Base-by-base conservation (phyloP, 2,888 invertebrate species). In the Schizaphis graminum region DNA sequence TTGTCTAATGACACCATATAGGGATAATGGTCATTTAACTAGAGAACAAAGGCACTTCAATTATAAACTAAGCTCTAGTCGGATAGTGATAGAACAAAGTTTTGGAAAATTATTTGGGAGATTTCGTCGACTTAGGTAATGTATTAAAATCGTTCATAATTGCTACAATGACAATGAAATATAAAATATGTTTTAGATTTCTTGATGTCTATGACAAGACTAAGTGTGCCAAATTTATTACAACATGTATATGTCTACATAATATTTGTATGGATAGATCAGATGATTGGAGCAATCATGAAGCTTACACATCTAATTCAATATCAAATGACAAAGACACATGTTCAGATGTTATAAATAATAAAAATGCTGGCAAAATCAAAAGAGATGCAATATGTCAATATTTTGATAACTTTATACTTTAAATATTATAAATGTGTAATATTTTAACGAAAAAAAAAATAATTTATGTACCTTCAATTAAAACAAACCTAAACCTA, bases 71-170 rank as follows among this genome's bases (percentile, higher is more conserved):
- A 53, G 53, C 88, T 49, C 49, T 35, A 53, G 49, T n/a, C 28
- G 88, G 53, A 53, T 88, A 88, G 49, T 88, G 26, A 88, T 88
- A 1, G 88, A 88, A 88, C 88, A 88, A 53, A 53, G 49, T 49
- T 88, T 88, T 88, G 13, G 88, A 88, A 88, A 88, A 88, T 88
- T 88, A 53, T 49, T 88, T 88, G 49, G 49, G 11, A 88, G 88
- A 53, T 88, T 88, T 88, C 49, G 88, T 49, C 49, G 53, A 88
- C 53, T 53, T 88, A 88, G 53, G 88, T 88, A 53, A 49, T 49
- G 35, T 53, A n/a, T 88, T 88, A n/a, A 49, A 88, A 88, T 35
- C 47, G 53, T 49, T 88, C 26, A 88, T 88, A n/a, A 88, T 88
- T 88, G 88, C 5, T 49, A 49, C 47, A 88, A 28, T 61, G 28